Base-by-base conservation (phyloP, 2,888 invertebrate genomes). In the Eristalis arbustorum region DNA sequence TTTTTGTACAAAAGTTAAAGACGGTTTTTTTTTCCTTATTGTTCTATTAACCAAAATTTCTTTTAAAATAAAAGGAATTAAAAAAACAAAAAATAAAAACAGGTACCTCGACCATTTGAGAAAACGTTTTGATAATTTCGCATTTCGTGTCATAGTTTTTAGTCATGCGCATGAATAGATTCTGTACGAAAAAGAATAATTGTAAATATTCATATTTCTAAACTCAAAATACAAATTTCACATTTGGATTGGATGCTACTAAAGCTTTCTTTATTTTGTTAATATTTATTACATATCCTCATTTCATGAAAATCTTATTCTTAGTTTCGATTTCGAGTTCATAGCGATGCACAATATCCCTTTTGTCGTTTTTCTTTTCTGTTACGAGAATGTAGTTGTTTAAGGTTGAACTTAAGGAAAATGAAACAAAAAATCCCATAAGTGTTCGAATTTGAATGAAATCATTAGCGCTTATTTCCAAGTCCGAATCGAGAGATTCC, bases 71-170 rank as follows among this genome's bases (percentile, higher is more conserved):
- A 31, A 31, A 10, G 31, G 1, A 31, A 5, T 31, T 83, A 72
- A 62, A 67, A 63, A 59, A 76, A 81, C 31, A 57, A 42, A 78
- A 67, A 72, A n/a, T 73, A 74, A 83, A 84, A 83, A 84, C 89
- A 88, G 89, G 89, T 89, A 89, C 89, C 89, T 88, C 89, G 89
- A 89, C 89, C 88, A 84, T 84, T 87, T 75, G 25, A 63, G 72
- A 82, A 74, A 59, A 76, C 49, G 49, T 49, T 49, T 49, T 49
- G n/a, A 42, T 49, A 18, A 18, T 49, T 49, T 49, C 49, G 18
- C 49, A 49, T 18, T 66, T 40, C 37, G 49, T 49, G 49, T 49
- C 49, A 49, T 49, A 18, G 18, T n/a, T 42, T 42, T 42, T n/a
- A 42, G 42, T 42, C 14, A 42, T 42, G 18, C 42, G 49, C 49